Evolutionary conservation across 2,888 invertebrate species (phyloP), one percentile per base, ranked within the genome.

Genomic region (Eristalinus aeneus): DNA sequence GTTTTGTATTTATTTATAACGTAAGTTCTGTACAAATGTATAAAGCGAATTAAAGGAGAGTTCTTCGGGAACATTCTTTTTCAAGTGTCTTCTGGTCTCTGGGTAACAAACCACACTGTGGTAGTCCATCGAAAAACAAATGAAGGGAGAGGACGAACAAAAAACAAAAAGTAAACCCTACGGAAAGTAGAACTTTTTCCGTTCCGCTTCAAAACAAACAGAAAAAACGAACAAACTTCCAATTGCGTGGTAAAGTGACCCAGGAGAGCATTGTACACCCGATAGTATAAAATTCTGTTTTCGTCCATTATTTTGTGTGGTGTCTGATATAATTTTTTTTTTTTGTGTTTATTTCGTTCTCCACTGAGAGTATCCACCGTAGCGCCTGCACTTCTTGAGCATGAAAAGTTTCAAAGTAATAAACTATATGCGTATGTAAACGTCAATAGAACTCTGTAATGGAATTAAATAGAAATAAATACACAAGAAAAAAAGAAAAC

Each of bases 361-460:
- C 69, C 80, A 76, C 85, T 32, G 61, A 76, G 22, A 60, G 16
- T 68, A 63, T 2, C 72, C 80, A 85, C 80, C 27, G 80, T 85
- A 84, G 84, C 22, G 46, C 16, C 22, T 79, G 84, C 84, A 84
- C 83, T 68, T 64, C 74, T 80, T 74, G 36, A 75, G 75, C 84
- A 79, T 79, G 79, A 65, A 60, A 74, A 75, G 53, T 39, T 73
- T 58, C 20, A 20, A 68, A 56, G 54, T 77, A 63, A 72, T 53
- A 54, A 34, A 73, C 39, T 54, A 10, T 68, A 39, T 56, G 68
- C 58, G 36, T 79, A 68, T 75, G 53, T 9, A 65, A 79, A 84
- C 79, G 79, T 79, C 84, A 84, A 84, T 79, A 79, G 69, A 77
- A 79, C 79, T 84, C 79, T 84, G 79, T 71, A 75, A 79, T 84